These are phyloP conservation scores for Syndactyla subalaris DNA, from an alignment of 2,797 vertebrate species.

Conservation along the genomic window DNA sequence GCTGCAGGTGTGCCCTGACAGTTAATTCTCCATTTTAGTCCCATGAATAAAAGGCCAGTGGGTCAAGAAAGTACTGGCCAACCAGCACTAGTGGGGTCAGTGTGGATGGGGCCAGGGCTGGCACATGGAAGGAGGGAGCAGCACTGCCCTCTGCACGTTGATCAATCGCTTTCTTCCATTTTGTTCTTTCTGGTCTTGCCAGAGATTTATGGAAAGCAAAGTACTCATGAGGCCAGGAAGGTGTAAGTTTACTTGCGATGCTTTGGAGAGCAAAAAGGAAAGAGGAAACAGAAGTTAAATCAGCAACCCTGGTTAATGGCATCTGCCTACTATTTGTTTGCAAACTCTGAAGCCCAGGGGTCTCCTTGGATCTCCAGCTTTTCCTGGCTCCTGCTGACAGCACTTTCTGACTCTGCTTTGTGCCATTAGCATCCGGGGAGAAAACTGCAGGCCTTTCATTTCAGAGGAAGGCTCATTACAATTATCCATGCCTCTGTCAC, in stretches of 20 bases:
- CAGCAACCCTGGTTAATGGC: neutral
- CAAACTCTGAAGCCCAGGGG: neutral
- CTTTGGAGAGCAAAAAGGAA: neutral
- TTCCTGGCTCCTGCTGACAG: constrained; percentile 12
- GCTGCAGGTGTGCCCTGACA: constrained; percentile 48
- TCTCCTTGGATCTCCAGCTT: neutral
- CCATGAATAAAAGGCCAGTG: neutral
- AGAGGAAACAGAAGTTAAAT: neutral
- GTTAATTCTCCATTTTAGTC: constrained; percentile 32
- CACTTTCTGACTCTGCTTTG: constrained; percentile 14
- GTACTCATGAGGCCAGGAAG: neutral
- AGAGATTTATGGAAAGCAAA: neutral
- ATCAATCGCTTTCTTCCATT: neutral
- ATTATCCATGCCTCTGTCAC: constrained; percentile 40
- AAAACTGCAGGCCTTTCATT: constrained; percentile 41
- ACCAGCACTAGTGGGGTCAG: neutral
- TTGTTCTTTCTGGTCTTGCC: neutral
- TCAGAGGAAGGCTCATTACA: constrained; percentile 7
- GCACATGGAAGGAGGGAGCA: neutral
- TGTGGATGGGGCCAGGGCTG: neutral
- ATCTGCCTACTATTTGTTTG: neutral
- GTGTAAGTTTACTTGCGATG: neutral
- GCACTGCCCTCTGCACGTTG: neutral
- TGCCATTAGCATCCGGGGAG: constrained; percentile 1
- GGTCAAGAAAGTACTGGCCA: constrained; percentile 6